Conservation (phyloP, 2,797 vertebrate genomes). For the Tangara arthus region DNA sequence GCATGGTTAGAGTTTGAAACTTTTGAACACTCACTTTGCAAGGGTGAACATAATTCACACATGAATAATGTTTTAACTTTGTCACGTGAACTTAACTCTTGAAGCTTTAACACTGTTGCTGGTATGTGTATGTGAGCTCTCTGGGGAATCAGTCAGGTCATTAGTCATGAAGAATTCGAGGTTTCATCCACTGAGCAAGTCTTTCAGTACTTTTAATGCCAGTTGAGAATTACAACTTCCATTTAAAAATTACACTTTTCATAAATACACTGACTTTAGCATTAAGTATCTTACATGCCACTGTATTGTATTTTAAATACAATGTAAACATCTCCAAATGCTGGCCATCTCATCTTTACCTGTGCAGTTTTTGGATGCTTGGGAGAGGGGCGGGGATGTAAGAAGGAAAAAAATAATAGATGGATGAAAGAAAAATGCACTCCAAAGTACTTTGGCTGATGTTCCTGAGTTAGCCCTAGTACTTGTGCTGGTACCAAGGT, state of each 20-base stretch:
- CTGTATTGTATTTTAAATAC: slow-evolving; percentile 70
- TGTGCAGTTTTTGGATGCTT: slow-evolving; percentile 58
- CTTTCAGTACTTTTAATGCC: slow-evolving; percentile 69
- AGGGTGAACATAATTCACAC: background rate
- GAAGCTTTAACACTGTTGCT: background rate
- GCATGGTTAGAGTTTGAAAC: background rate
- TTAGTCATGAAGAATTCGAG: background rate
- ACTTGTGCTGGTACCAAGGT: background rate
- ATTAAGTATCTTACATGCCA: slow-evolving; percentile 72
- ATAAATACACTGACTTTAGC: slow-evolving; percentile 72
- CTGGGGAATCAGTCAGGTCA: background rate
- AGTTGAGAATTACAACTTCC: slow-evolving; percentile 70
- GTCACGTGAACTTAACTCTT: background rate
- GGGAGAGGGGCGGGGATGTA: background rate
- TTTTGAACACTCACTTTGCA: background rate
- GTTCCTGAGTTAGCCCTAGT: slow-evolving; percentile 71
- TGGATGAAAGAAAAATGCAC: slow-evolving; percentile 24
- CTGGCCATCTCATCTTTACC: slow-evolving; percentile 65
- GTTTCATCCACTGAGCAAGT: slow-evolving; percentile 22
- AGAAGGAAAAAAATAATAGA: background rate
- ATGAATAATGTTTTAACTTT: background rate
- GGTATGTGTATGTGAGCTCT: background rate
- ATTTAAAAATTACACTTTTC: slow-evolving; percentile 74
- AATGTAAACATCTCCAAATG: slow-evolving; percentile 73
- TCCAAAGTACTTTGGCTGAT: slow-evolving; percentile 58